Evolutionary conservation across 2,888 invertebrate genomes (phyloP), one percentile per base, ranked within the genome.

Genomic region (Drosophila affinis): DNA sequence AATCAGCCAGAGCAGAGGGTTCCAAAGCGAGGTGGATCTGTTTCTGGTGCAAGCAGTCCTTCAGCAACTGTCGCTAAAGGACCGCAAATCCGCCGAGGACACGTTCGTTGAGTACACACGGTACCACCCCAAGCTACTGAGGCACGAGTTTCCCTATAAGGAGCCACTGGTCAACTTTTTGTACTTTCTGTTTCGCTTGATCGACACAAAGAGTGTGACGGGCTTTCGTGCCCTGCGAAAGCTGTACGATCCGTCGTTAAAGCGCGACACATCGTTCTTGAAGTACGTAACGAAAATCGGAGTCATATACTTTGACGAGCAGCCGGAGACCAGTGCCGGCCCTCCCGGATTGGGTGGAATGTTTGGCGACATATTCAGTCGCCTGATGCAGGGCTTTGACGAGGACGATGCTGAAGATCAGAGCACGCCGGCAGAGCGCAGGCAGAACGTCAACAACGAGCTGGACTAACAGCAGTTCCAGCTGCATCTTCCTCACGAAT

Each of bases 21-120:
- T 95, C 82, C 94, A 95, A 70, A 95, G 94, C 76, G 99, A 99
- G 93, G 94, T 96, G 69, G 99, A 99, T 92, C 93, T 98, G 73
- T 98, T 98, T 91, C 96, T 99, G 91, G 96, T 97, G 62, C 98
- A 98, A 93, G 97, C 97, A 56, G 98, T 98, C 61, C 93, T 99
- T 72, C 98, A 98, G 94, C 97, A 96, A 91, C 93, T 98, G 58
- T 97, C 97, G 92, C 93, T 98, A 75, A 95, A 96, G 89, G 98
- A 98, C 91, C 95, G 95, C 90, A 93, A 94, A 77, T 96, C 97
- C 83, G 98, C 98, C 14, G 94, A 94, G 82, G 95, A 96, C 78
- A 96, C 96, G 44, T 98, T 99, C 90, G 93, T 94, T 72, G 95
- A 95, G 73, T 99, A 98, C 91, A 97, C 97, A 44, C 94, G 94